Evolutionary conservation across 2,888 invertebrate genomes (phyloP).

Genomic region (Dicyrtomina minuta): DNA sequence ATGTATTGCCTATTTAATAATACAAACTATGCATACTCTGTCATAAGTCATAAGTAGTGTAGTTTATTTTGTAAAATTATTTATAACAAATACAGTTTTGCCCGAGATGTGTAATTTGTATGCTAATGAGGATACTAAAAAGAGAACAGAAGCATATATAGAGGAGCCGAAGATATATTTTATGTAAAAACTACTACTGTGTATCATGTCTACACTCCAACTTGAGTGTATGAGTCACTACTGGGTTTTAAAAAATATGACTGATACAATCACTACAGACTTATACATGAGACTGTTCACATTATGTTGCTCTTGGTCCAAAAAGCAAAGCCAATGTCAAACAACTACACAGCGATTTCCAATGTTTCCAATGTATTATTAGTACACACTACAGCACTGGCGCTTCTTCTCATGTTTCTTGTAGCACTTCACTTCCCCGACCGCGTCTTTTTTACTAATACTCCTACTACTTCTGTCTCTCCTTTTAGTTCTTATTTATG

Average conservation of each 20-base stretch:
- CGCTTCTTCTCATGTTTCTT: slow-evolving; percentile 22
- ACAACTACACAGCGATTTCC: background rate
- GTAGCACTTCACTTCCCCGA: background rate
- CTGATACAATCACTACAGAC: too few species aligned
- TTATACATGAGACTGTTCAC: too few species aligned
- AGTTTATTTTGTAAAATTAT: slow-evolving; percentile 18
- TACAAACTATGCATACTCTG: too few species aligned
- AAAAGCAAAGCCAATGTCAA: too few species aligned
- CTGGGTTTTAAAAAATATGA: too few species aligned
- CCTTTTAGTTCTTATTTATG: background rate
- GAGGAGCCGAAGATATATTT: slow-evolving; percentile 7
- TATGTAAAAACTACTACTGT: slow-evolving; percentile 13
- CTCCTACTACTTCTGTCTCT: background rate
- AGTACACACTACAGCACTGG: too few species aligned
- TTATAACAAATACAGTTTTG: slow-evolving; percentile 22
- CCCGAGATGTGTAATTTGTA: slow-evolving; percentile 25
- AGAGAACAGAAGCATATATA: slow-evolving; percentile 13
- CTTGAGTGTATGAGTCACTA: background rate
- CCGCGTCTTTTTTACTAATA: background rate
- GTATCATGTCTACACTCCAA: background rate
- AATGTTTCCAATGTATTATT: slow-evolving; percentile 12
- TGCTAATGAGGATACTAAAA: slow-evolving; percentile 19
- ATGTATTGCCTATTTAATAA: too few species aligned
- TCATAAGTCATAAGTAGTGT: too few species aligned
- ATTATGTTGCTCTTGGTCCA: too few species aligned